Evolutionary conservation across 1,140 invertebrate genomes (phyloP), one percentile per base, ranked within the genome.

Genomic region (Nephotettix cincticeps): DNA sequence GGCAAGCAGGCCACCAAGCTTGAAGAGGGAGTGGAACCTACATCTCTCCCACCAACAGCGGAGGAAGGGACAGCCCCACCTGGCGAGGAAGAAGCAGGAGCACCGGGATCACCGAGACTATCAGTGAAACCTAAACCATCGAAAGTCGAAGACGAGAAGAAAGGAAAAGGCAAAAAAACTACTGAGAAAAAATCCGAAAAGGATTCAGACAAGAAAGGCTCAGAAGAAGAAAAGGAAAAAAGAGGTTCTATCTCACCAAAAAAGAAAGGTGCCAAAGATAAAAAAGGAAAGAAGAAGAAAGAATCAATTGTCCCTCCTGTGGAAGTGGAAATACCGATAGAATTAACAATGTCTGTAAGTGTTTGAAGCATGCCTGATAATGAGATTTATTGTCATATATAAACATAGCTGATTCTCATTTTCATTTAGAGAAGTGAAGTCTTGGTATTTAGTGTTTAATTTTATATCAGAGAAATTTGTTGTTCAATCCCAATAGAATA

Each of bases 281-380:
- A n/a, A n/a, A n/a, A 54, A 54, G 47, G n/a, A n/a, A 66, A 66
- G 64, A 40, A 66, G 64, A 66, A 66, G 21, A 30, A 66, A 30
- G 30, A 30, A 40, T 23, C 4, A 27, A 0, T 17, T 19, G 64
- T 25, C 11, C n/a, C 30, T 40, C 27, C 64, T 1, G 36, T 14
- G 4, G 4, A 36, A 36, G 32, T 36, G 32, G 32, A 36, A 36
- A 36, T 36, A 36, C 32, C 32, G 4, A 14, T 36, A 36, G 32
- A 6, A 4, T 14, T 36, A 6, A 36, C 32, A 6, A 36, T 36
- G 32, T 36, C 32, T 36, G 32, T 36, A 14, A 36, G 32, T 36
- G 14, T 36, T 6, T 36, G 32, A 6, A n/a, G n/a, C n/a, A n/a
- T n/a, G n/a, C n/a, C n/a, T n/a, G n/a, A n/a, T n/a, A n/a, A n/a